A percentile compares a stretch with the other conserved stretches of the same genome.
These are phyloP conservation scores for Drosophila seguyi DNA, from an alignment of 1,140 invertebrate species.

Conservation along the genomic window DNA sequence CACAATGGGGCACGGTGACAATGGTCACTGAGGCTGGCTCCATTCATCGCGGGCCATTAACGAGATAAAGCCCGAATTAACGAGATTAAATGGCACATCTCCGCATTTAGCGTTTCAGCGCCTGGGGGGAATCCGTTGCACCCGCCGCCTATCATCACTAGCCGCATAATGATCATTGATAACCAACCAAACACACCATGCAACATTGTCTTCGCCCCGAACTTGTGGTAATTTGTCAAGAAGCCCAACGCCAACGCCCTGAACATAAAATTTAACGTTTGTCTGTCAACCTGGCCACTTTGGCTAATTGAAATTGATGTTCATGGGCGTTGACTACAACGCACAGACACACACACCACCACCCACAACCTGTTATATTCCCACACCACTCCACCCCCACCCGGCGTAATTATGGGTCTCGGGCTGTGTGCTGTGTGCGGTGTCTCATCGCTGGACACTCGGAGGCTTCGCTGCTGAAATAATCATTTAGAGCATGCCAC, in stretches of 20 bases:
- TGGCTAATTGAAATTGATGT: constrained; percentile 84
- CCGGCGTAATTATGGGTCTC: constrained; percentile 54
- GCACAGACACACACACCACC: constrained; percentile 7
- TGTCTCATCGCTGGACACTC: constrained; percentile 27
- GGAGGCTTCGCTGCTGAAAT: constrained; percentile 23
- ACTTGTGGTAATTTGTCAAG: constrained; percentile 56
- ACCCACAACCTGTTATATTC: constrained; percentile 32
- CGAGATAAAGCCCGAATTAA: constrained; percentile 77
- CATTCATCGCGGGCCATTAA: constrained; percentile 56
- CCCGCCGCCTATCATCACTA: constrained; percentile 44
- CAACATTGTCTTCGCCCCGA: constrained; percentile 58
- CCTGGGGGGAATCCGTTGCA: constrained; percentile 17
- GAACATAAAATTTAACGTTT: constrained; percentile 82
- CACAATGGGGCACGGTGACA: constrained; percentile 34
- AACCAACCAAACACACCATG: constrained; percentile 23
- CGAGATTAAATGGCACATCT: constrained; percentile 69
- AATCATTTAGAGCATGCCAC: constrained; percentile 46
- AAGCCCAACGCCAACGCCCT: constrained; percentile 67
- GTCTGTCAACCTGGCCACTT: constrained; percentile 80
- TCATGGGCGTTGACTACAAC: constrained; percentile 59
- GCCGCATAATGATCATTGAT: constrained; percentile 64
- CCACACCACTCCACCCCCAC: background rate
- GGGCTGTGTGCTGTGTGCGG: background rate
- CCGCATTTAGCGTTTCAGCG: constrained; percentile 2
- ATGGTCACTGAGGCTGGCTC: constrained; percentile 26